Evolutionary conservation across 23 tunicate species (phyloP).

Genomic region (Corella eumyota): DNA sequence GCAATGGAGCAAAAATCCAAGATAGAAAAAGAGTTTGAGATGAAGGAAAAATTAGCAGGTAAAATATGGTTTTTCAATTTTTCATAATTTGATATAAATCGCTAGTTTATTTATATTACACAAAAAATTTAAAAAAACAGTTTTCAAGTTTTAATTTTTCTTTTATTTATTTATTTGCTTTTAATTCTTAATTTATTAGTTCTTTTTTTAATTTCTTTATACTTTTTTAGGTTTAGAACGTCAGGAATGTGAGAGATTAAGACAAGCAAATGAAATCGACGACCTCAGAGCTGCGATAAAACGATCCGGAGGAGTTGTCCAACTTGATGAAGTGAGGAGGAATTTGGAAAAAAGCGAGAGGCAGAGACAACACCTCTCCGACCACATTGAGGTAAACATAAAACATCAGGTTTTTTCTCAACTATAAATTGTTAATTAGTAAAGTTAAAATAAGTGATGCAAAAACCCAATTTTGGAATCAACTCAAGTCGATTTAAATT

Average conservation of each 20-base stretch:
- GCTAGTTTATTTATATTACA: too few relatives aligned
- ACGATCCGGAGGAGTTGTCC: slow-evolving; percentile 88
- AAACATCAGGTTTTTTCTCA: too few relatives aligned
- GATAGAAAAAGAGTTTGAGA: slow-evolving; percentile 50
- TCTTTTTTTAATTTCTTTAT: too few relatives aligned
- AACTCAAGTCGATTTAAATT: too few relatives aligned
- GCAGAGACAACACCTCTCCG: slow-evolving; percentile 86
- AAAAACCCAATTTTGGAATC: too few relatives aligned
- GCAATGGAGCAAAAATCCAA: slow-evolving; percentile 26
- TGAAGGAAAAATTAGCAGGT: slow-evolving; percentile 42
- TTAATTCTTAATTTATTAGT: too few relatives aligned
- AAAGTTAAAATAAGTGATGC: too few relatives aligned
- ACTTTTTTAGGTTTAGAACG: slow-evolving; percentile 67
- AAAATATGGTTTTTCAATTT: not conserved
- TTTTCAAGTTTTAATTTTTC: too few relatives aligned
- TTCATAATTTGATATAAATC: too few relatives aligned
- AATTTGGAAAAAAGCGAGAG: slow-evolving; percentile 89
- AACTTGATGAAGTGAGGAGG: slow-evolving; percentile 65
- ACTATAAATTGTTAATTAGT: not conserved
- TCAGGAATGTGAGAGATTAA: slow-evolving; percentile 41
- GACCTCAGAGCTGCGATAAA: slow-evolving; percentile 85
- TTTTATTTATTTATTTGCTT: too few relatives aligned
- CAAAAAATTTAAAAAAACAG: too few relatives aligned
- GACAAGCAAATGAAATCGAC: slow-evolving; percentile 73
- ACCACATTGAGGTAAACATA: slow-evolving; percentile 69